Evolutionary conservation across 2,888 invertebrate species (phyloP), one percentile per base, ranked within the genome.

Genomic region (Eugnorisma glareosa): DNA sequence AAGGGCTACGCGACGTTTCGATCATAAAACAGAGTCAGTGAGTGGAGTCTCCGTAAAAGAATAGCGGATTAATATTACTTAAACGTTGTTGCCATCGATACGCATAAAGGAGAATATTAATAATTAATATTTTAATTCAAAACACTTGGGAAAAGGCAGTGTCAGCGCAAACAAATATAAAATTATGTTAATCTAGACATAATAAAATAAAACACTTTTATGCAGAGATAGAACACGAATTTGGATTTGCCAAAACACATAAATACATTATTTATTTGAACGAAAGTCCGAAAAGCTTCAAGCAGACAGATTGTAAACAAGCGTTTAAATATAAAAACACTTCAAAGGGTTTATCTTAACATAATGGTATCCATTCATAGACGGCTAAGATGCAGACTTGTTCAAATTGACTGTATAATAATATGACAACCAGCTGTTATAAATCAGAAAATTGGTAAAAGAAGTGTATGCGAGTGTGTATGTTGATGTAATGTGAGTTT

Each of bases 331-430:
- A 35, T 31, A 54, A 48, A 77, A 57, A 40, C 45, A 40, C 28
- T 66, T 57, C 7, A 18, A 81, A 81, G 35, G 43, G 66, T 59
- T 75, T 51, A 66, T 59, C 45, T 57, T 8, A 4, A 28, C 15
- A 51, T 82, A 82, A 59, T 76, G 35, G 18, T 15, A 15, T 35
- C 18, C 18, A 59, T 79, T 82, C 31, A 66, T 48, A 43, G 48
- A 13, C 40, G 15, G 13, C n/a, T 81, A 15, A 6, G 66, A 66
- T 28, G 24, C 48, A 51, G 64, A 57, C 76, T 66, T 35, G n/a
- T 48, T 76, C 35, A 82, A 66, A 78, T 66, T 66, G 18, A 76
- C 28, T 82, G 28, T 40, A 66, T 54, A 75, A 40, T 75, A 48
- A 28, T 64, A 45, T 54, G 24, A 18, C 37, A 37, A 72, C 11